Evolutionary conservation across 1,140 invertebrate genomes (phyloP), one percentile per base, ranked within the genome.

Genomic region (Samia ricini): DNA sequence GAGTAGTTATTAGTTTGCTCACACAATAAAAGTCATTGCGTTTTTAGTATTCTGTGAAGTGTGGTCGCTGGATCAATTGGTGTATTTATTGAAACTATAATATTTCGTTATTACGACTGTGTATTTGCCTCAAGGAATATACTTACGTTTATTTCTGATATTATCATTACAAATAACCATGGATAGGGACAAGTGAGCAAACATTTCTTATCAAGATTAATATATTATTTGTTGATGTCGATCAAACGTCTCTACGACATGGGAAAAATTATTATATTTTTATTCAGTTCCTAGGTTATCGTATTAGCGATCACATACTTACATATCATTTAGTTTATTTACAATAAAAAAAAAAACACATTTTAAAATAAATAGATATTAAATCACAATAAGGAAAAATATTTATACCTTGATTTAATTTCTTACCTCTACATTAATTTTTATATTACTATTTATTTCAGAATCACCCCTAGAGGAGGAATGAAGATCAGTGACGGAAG

Each of bases 401-500:
- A 36, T 36, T 48, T 1, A 10, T 15, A 48, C 5, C 12, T 48
- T 6, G 36, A 48, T n/a, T 2, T 48, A n/a, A n/a, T n/a, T 48
- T 48, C 10, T 48, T 48, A n/a, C 18, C 18, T 2, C 2, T 5
- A 6, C 18, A 48, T 48, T 1, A 48, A 2, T 22, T 4, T 22
- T 52, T 20, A 23, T 7, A 52, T 54, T 42, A 18, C 21, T 64
- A 59, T 70, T 70, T 15, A 23, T 83, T 78, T 18, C 67, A 93
- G 92, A 76, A 82, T 92, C 21, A 79, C 91, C 26, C 92, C 90
- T 50, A 92, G 91, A 76, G 92, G 85, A 68, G 91, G 88, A 8
- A 93, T 93, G 65, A 94, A 94, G 79, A 92, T 92, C 36, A 93
- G 93, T 50, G 95, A 95, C 81, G 96, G 96, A 6, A 96, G 95